Conservation (phyloP, 2,888 invertebrate species). For the Netelia virgata region DNA sequence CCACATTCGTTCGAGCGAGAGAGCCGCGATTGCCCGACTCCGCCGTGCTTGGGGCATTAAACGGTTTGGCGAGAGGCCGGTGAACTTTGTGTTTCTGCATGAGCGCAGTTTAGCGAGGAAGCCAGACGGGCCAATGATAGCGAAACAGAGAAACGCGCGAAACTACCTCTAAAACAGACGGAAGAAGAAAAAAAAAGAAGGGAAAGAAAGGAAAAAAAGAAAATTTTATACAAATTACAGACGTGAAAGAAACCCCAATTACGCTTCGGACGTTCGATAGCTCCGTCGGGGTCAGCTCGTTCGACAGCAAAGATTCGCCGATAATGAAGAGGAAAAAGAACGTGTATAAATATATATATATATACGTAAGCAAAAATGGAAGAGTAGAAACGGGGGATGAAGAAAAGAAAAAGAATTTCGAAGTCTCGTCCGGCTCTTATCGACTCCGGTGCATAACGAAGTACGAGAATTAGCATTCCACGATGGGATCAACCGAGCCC, state of each 20-base stretch:
- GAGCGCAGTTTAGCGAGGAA: background rate
- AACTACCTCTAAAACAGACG: background rate
- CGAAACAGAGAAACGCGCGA: background rate
- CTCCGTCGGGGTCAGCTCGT: background rate
- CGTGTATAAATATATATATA: background rate
- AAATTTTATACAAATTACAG: background rate
- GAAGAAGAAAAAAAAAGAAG: background rate
- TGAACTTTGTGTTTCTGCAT: constrained; percentile 9
- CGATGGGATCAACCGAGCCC: constrained; percentile 44
- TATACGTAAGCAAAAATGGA: background rate
- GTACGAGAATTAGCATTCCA: constrained; percentile 48
- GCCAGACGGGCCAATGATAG: background rate
- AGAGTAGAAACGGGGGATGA: background rate
- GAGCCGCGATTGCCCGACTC: constrained; percentile 2
- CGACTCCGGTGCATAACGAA: constrained; percentile 33
- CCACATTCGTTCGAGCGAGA: background rate
- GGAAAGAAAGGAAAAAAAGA: background rate
- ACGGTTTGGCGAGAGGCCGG: constrained; percentile 2
- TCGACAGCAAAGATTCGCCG: constrained; percentile 32
- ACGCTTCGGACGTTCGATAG: constrained; percentile 23
- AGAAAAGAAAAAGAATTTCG: constrained; percentile 23
- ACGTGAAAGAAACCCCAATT: background rate
- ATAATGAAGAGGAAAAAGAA: constrained; percentile 7
- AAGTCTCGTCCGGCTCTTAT: constrained; percentile 28
- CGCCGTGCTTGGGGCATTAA: background rate